Evolutionary conservation across 2,888 invertebrate genomes (phyloP).

Genomic region (Melangyna quadrimaculata): DNA sequence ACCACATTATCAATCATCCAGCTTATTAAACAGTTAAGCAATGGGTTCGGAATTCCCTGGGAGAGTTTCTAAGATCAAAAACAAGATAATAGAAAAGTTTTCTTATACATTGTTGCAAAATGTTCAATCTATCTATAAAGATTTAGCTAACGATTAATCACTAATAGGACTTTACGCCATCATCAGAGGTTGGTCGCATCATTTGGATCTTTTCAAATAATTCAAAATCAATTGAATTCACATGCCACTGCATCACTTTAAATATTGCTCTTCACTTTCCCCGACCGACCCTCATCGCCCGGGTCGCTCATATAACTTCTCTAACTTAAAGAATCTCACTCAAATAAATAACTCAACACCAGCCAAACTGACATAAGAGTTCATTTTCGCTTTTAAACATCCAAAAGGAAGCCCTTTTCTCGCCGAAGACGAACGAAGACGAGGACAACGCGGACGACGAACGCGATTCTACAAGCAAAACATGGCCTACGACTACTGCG

Average conservation of each 20-base stretch:
- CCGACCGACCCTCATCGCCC: not conserved
- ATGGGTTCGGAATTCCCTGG: not conserved
- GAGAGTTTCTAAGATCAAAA: not conserved
- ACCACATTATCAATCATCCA: not conserved
- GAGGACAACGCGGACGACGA: not conserved
- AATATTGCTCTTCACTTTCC: not conserved
- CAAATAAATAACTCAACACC: conserved; percentile 70
- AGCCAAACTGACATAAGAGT: conserved; percentile 60
- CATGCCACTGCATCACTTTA: conserved; percentile 28
- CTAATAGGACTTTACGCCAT: not conserved
- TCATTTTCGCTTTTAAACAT: conserved; percentile 69
- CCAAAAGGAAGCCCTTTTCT: conserved; percentile 58
- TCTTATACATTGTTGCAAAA: conserved; percentile 3
- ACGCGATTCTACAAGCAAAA: conserved; percentile 40
- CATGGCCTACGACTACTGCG: conserved; percentile 56
- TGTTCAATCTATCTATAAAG: not conserved
- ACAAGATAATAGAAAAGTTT: not conserved
- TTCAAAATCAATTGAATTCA: conserved; percentile 55
- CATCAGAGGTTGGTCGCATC: not conserved
- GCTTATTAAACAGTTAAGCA: not conserved
- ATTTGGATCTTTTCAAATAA: conserved; percentile 28
- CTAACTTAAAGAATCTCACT: conserved; percentile 21
- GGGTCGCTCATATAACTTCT: too few relatives aligned
- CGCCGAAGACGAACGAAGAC: conserved; percentile 3
- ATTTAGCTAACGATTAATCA: not conserved